phyloP scores from a whole-genome alignment of 2,113 vertebrate species.

The Microtus ochrogaster region DNA sequence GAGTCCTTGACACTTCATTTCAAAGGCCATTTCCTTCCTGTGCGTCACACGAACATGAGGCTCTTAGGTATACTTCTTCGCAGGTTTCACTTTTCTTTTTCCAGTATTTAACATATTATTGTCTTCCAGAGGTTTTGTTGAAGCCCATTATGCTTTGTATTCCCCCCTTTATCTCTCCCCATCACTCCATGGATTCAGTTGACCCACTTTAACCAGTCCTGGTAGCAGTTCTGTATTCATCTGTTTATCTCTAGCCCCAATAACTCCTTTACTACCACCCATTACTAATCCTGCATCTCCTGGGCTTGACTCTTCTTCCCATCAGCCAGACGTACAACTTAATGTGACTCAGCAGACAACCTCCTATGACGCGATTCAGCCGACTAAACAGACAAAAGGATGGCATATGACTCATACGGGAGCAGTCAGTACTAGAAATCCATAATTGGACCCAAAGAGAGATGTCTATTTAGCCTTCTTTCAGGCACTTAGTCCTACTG shows the following conservation, averaged over 20 bases:
- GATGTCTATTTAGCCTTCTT: not conserved
- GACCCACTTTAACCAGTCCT: not conserved
- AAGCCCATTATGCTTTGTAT: not conserved
- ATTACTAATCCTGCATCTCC: too few relatives aligned
- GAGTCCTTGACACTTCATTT: not conserved
- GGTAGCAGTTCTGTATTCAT: not conserved
- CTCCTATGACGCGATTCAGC: not conserved
- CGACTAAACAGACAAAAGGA: not conserved
- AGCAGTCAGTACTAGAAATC: constrained; percentile 1
- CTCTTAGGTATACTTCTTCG: not conserved
- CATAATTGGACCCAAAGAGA: not conserved
- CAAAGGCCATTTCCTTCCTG: not conserved
- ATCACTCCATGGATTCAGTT: not conserved
- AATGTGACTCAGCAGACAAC: not conserved
- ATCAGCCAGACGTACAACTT: not conserved
- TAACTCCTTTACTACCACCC: too few relatives aligned
- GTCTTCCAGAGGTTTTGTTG: not conserved
- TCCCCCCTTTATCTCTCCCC: not conserved
- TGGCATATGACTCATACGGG: not conserved
- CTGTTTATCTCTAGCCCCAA: not conserved
- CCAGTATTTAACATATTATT: not conserved
- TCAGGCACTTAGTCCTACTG: not conserved
- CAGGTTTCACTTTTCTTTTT: not conserved
- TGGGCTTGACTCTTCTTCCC: not conserved
- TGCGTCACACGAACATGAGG: not conserved